These are phyloP conservation scores for Mesorhabditis spiculigera DNA, from an alignment of 2,888 invertebrate species.

Conservation along the genomic window DNA sequence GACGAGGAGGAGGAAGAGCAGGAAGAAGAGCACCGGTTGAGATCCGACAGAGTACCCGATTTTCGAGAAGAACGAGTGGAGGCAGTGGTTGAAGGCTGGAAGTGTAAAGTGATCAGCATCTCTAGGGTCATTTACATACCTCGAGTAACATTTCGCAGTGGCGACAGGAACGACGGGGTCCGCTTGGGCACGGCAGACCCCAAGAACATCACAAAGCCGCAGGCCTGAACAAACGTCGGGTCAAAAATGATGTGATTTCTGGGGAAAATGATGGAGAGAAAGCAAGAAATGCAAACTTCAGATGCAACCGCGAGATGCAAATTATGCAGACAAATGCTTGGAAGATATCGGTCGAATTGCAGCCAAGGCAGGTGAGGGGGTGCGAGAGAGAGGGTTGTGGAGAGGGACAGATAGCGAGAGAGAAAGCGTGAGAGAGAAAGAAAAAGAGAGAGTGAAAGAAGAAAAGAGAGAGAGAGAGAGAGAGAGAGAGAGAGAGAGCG, in stretches of 20 bases:
- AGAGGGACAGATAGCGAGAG: no score
- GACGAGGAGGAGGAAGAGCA: conserved; percentile 13
- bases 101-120: no score
- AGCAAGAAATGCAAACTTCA: no score
- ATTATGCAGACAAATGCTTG: no score
- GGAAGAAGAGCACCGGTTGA: conserved; percentile 11
- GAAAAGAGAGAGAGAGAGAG: no score
- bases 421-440: no score
- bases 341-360: no score
- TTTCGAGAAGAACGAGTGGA: conserved; percentile 10
- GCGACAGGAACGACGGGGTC: neutral
- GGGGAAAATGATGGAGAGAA: neutral
- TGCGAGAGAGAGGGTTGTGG: no score
- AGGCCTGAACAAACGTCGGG: neutral
- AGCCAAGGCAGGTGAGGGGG: no score
- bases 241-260: neutral
- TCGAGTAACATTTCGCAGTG: neutral
- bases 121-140: no score
- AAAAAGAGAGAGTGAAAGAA: neutral
- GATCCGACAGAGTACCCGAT: conserved; percentile 10
- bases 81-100: conserved; percentile 11
- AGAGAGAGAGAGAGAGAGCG: no score
- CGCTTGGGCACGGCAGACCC: neutral
- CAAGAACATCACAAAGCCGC: neutral
- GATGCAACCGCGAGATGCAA: no score